Percentiles rank a stretch among this genome's conserved stretches.
phyloP scores from a whole-genome alignment of 2,888 invertebrate species.

The Neoitamus cyanurus region DNA sequence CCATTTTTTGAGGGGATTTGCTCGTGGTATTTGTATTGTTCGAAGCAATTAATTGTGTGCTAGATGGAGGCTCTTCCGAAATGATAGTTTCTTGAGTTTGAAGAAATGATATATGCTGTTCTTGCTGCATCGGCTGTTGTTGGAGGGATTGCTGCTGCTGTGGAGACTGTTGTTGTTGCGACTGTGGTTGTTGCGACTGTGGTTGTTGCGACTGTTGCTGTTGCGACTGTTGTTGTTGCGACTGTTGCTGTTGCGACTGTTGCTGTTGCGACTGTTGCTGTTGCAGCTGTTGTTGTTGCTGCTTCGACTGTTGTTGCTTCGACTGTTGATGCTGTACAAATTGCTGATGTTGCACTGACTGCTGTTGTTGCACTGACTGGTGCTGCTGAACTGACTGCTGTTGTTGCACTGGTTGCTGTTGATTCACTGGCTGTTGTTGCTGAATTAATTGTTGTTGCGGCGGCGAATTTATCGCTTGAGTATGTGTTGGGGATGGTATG shows the following conservation, averaged over 20 bases:
- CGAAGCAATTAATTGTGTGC: conserved; percentile 27
- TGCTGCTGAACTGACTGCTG: conserved; percentile 46
- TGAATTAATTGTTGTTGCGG: conserved; percentile 55
- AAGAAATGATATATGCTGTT: conserved; percentile 37
- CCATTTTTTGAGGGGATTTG: conserved; percentile 48
- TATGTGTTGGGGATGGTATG: conserved; percentile 62
- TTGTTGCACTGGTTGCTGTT: neutral
- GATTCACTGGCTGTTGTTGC: conserved; percentile 44
- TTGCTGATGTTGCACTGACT: conserved; percentile 33
- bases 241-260: neutral
- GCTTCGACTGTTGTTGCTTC: conserved; percentile 47
- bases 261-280: conserved; percentile 47
- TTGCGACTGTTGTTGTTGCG: neutral
- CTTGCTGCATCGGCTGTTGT: neutral
- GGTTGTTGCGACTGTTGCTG: neutral
- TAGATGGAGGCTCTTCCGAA: conserved; percentile 38
- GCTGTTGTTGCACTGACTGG: conserved; percentile 6
- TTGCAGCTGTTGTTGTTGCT: neutral
- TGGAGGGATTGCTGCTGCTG: neutral
- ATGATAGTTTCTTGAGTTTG: conserved; percentile 8
- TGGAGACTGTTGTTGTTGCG: neutral
- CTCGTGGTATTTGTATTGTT: conserved; percentile 30
- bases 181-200: conserved; percentile 28
- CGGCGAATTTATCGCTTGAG: conserved; percentile 61
- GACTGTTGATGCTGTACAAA: neutral